Conservation (phyloP, 1,140 invertebrate species). For the Xylocopa sonorina region DNA sequence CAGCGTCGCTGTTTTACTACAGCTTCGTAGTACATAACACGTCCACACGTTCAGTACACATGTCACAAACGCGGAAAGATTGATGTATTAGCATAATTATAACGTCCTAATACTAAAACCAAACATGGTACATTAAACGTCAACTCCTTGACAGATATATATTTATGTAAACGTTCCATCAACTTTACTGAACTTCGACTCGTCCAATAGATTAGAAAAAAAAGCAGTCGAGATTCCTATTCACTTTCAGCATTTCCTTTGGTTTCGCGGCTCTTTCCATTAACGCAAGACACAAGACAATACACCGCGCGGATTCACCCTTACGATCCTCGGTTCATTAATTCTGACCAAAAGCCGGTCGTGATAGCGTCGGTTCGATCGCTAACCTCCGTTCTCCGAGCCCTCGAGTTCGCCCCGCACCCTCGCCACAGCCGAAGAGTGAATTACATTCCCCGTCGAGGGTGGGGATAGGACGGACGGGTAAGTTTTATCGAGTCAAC, state of each 20-base stretch:
- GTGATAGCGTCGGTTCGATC: constrained; percentile 41
- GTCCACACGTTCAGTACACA: too few species aligned
- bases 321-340: constrained; percentile 67
- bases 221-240: constrained; percentile 6
- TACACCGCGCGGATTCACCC: constrained; percentile 49
- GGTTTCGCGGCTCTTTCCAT: constrained; percentile 15
- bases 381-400: constrained; percentile 10
- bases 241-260: constrained; percentile 1
- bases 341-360: constrained; percentile 48
- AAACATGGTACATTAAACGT: too few species aligned
- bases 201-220: background rate
- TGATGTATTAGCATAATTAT: too few species aligned
- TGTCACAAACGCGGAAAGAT: too few species aligned
- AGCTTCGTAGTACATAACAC: too few species aligned
- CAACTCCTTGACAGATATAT: too few species aligned
- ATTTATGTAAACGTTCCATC: too few species aligned
- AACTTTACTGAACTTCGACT: too few species aligned
- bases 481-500: constrained; percentile 66
- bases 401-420: background rate
- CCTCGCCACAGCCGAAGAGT: constrained; percentile 30
- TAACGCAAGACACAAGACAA: constrained; percentile 58
- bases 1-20: too few species aligned
- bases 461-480: too few species aligned
- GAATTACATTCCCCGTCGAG: constrained; percentile 70
- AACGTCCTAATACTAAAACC: too few species aligned